These are phyloP conservation scores for Pocota personata DNA, from an alignment of 2,888 invertebrate species.

Conservation along the genomic window DNA sequence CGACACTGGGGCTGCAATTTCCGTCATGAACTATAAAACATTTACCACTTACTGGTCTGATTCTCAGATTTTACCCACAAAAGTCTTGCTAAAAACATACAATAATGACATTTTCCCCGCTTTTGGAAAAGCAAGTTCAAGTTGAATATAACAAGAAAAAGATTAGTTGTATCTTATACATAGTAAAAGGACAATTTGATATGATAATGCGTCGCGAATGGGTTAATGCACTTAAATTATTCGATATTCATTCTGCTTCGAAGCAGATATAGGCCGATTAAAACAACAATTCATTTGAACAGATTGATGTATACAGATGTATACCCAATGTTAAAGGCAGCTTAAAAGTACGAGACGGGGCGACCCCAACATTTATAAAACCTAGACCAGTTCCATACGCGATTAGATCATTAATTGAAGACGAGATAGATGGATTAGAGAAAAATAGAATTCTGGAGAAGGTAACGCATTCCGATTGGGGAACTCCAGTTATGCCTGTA, in stretches of 20 bases:
- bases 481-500: constrained; percentile 37
- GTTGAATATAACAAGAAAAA: not conserved
- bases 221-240: not conserved
- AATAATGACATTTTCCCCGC: constrained; percentile 17
- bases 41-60: constrained; percentile 5
- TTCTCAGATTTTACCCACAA: not conserved
- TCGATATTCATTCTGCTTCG: not conserved
- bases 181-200: constrained; percentile 9
- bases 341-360: constrained; percentile 13
- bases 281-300: constrained; percentile 22
- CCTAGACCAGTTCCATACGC: constrained; percentile 30
- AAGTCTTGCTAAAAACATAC: constrained; percentile 1
- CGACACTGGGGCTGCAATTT: constrained; percentile 5
- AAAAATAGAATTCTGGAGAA: constrained; percentile 1
- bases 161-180: not conserved
- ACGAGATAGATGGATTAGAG: constrained; percentile 15
- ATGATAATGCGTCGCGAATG: not conserved
- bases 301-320: constrained; percentile 18
- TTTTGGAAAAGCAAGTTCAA: not conserved
- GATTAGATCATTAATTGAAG: constrained; percentile 16
- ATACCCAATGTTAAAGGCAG: constrained; percentile 23
- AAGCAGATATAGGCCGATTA: not conserved
- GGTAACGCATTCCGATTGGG: constrained; percentile 31
- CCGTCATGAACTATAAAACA: not conserved
- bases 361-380: constrained; percentile 19